phyloP scores from a whole-genome alignment of 2,113 vertebrate genomes.

The Colaptes auratus region DNA sequence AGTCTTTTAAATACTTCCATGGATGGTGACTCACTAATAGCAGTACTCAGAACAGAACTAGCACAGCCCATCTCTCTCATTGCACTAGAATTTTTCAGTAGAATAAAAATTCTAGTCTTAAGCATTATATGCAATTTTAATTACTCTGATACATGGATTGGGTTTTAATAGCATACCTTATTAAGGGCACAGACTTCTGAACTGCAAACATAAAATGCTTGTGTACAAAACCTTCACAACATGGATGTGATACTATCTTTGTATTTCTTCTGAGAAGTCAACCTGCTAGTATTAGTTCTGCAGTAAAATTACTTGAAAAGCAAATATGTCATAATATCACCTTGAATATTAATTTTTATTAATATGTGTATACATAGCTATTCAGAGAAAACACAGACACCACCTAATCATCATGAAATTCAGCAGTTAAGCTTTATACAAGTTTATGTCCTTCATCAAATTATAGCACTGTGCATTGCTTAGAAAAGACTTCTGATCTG shows the following conservation, averaged over 20 bases:
- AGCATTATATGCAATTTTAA: not conserved
- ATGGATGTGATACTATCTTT: not conserved
- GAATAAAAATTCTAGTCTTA: not conserved
- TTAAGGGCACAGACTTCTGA: not conserved
- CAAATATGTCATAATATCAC: constrained; percentile 15
- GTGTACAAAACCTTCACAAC: constrained; percentile 20
- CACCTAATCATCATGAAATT: not conserved
- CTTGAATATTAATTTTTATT: not conserved
- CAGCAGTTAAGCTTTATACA: not conserved
- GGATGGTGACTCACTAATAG: not conserved
- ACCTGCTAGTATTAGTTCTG: constrained; percentile 34
- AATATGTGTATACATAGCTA: not conserved
- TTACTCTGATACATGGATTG: not conserved
- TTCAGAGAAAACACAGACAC: not conserved
- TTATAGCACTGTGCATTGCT: not conserved
- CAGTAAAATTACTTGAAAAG: constrained; percentile 44
- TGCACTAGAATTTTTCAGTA: not conserved
- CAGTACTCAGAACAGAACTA: not conserved
- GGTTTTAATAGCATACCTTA: not conserved
- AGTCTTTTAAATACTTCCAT: no score
- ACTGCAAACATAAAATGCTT: constrained; percentile 33
- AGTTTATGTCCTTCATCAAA: constrained; percentile 3
- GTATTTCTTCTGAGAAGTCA: not conserved
- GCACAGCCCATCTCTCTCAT: not conserved
- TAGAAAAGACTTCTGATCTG: constrained; percentile 10